Evolutionary conservation across 2,888 invertebrate species (phyloP).

Genomic region (Epistrophe eligans): DNA sequence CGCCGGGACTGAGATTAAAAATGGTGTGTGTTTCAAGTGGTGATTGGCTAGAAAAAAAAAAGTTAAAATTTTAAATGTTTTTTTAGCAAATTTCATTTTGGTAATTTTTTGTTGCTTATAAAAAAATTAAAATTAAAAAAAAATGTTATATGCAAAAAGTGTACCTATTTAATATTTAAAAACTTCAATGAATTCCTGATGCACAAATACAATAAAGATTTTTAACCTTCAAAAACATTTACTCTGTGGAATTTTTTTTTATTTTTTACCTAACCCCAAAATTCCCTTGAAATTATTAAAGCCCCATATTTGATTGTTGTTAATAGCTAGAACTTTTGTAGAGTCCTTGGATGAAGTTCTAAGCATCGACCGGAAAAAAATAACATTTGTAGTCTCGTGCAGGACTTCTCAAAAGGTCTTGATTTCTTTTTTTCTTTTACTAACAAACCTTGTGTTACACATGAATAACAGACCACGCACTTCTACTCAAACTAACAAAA

Average conservation of each 20-base stretch:
- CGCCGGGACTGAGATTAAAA: slow-evolving; percentile 85
- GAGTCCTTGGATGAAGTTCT: neutral
- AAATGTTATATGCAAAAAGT: no score
- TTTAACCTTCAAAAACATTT: no score
- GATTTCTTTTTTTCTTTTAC: neutral
- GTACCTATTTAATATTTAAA: no score
- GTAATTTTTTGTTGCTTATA: no score
- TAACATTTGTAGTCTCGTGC: neutral
- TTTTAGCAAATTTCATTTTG: no score
- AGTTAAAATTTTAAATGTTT: no score
- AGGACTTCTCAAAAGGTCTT: neutral
- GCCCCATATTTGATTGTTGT: neutral
- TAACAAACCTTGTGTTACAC: neutral
- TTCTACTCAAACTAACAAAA: neutral
- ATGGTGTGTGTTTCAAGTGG: slow-evolving; percentile 84
- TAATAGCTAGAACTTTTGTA: neutral
- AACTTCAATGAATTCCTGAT: no score
- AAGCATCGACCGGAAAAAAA: slow-evolving; percentile 5
- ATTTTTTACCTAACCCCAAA: neutral
- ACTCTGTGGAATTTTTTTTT: no score
- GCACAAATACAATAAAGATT: no score
- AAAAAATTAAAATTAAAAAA: no score
- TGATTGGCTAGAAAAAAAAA: slow-evolving; percentile 80
- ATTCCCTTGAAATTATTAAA: neutral
- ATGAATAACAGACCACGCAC: neutral